These are phyloP conservation scores for Priocnemis perturbator DNA, from an alignment of 2,888 invertebrate genomes.

Conservation along the genomic window DNA sequence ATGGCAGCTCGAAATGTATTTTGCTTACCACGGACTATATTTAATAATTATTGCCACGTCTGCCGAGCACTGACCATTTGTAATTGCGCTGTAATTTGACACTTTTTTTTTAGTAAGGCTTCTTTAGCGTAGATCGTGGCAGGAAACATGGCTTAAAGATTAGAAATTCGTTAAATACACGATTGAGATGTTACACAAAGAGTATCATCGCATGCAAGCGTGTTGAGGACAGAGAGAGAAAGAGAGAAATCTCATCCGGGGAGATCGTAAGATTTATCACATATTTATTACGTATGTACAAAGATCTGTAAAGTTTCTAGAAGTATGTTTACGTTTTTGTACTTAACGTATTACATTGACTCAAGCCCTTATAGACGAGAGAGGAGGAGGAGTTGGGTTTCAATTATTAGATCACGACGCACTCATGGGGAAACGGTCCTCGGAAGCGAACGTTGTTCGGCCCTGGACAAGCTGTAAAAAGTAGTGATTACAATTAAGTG, in stretches of 20 bases:
- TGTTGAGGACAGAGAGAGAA: background rate
- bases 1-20: slow-evolving; percentile 56
- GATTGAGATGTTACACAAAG: background rate
- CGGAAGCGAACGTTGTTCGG: slow-evolving; percentile 69
- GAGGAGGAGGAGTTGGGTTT: slow-evolving; percentile 14
- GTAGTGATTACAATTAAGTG: slow-evolving; percentile 29
- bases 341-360: slow-evolving; percentile 40
- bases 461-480: slow-evolving; percentile 81
- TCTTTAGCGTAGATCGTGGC: background rate
- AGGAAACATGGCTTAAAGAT: too few relatives aligned
- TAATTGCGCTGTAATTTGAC: too few relatives aligned
- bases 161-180: background rate
- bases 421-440: slow-evolving; percentile 82
- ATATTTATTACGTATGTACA: slow-evolving; percentile 58
- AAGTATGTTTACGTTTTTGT: slow-evolving; percentile 40
- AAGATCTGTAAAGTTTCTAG: slow-evolving; percentile 50
- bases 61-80: background rate
- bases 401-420: slow-evolving; percentile 80
- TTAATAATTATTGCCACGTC: background rate
- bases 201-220: background rate
- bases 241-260: background rate
- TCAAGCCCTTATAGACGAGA: slow-evolving; percentile 29
- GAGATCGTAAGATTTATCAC: background rate
- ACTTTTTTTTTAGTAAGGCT: background rate
- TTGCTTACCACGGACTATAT: slow-evolving; percentile 1